Percentiles rank a stretch among this genome's conserved stretches.
phyloP scores from a whole-genome alignment of 2,113 vertebrate genomes.

The Daboia siamensis region DNA sequence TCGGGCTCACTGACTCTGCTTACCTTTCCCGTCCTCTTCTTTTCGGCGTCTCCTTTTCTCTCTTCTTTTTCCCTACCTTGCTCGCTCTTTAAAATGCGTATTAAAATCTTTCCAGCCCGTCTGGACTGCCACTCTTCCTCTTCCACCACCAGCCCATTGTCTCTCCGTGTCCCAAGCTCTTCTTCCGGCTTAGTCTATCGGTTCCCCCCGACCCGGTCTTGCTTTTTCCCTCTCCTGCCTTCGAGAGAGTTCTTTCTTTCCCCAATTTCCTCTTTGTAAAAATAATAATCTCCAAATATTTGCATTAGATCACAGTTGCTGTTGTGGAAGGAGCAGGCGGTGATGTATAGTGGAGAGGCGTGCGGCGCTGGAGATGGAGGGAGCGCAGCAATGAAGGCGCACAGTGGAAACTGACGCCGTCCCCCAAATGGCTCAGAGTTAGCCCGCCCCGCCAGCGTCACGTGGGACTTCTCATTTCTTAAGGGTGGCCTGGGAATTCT shows the following conservation, averaged over 20 bases:
- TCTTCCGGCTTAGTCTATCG: not conserved
- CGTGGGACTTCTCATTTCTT: slow-evolving; percentile 85
- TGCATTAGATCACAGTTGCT: slow-evolving; percentile 71
- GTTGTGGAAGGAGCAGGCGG: slow-evolving; percentile 55
- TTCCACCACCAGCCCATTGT: slow-evolving; percentile 71
- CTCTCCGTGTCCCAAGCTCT: slow-evolving; percentile 38
- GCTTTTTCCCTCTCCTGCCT: not conserved
- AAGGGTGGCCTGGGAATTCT: slow-evolving; percentile 89
- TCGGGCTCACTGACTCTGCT: slow-evolving; percentile 44
- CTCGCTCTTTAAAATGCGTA: not conserved
- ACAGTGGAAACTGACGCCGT: slow-evolving; percentile 95
- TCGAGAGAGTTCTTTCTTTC: not conserved
- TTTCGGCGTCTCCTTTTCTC: not conserved
- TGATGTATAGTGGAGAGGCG: slow-evolving; percentile 36
- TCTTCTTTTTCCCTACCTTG: not conserved
- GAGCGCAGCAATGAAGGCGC: slow-evolving; percentile 78
- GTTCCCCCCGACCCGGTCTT: not conserved
- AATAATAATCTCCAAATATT: not conserved
- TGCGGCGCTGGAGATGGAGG: slow-evolving; percentile 30
- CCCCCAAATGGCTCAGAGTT: slow-evolving; percentile 97
- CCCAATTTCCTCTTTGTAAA: not conserved
- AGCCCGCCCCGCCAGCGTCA: slow-evolving; percentile 87
- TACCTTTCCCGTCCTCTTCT: not conserved
- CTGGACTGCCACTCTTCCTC: not conserved
- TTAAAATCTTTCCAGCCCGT: not conserved